phyloP scores from a whole-genome alignment of 23 tunicate species.

The Trididemnum nubilum region DNA sequence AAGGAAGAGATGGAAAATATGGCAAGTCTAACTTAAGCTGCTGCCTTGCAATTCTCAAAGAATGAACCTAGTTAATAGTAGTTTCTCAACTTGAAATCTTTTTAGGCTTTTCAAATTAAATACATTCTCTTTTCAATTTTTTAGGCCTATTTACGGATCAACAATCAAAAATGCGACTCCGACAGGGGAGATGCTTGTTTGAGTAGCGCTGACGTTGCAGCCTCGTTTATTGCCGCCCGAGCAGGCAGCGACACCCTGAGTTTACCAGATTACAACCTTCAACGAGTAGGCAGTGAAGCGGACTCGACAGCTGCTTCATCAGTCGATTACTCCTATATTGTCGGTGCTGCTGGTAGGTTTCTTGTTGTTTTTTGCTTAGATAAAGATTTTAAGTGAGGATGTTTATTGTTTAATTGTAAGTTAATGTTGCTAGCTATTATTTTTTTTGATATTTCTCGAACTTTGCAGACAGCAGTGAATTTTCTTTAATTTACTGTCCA shows the following conservation, averaged over 20 bases:
- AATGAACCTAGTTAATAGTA: too few relatives aligned
- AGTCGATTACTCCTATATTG: conserved; percentile 1
- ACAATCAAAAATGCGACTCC: conserved; percentile 67
- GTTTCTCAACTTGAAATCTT: too few relatives aligned
- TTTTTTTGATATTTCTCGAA: too few relatives aligned
- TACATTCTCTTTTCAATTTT: background rate
- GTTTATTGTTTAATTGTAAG: too few relatives aligned
- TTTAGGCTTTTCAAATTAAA: too few relatives aligned
- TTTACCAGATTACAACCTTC: background rate
- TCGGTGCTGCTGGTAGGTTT: conserved; percentile 23
- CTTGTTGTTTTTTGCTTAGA: background rate
- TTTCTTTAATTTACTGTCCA: too few relatives aligned
- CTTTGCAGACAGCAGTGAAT: too few relatives aligned
- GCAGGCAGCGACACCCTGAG: conserved; percentile 30
- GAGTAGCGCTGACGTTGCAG: conserved; percentile 19
- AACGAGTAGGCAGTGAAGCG: conserved; percentile 1
- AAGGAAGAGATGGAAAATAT: too few relatives aligned
- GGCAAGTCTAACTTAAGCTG: too few relatives aligned
- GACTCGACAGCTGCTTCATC: background rate
- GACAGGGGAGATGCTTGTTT: conserved; percentile 6
- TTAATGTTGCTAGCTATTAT: too few relatives aligned
- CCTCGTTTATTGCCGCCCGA: conserved; percentile 52
- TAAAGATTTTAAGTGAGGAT: too few relatives aligned
- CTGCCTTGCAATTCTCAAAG: too few relatives aligned
- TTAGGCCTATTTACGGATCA: conserved; percentile 43